Base-by-base conservation (phyloP, 2,888 invertebrate genomes). In the Digitonthophagus gazella region DNA sequence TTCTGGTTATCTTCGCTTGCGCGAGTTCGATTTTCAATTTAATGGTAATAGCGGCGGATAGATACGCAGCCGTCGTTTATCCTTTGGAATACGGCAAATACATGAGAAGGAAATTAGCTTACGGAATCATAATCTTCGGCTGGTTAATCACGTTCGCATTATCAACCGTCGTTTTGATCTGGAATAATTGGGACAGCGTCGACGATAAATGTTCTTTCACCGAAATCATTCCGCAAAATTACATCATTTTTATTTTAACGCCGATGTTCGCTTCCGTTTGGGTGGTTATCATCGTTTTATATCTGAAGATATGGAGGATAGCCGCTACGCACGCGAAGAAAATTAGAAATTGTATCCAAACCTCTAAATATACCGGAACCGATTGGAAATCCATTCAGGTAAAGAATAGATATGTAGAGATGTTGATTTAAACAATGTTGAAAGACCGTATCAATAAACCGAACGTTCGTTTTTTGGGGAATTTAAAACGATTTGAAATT, bases 361-460 rank as follows among this genome's bases (percentile, higher is more conserved):
- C 79, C 69, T 85, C 85, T 16, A 64, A 68, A 44, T 85, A 86
- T 71, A 86, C 88, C 70, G 66, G 79, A 58, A 78, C 78, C 65
- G 91, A 92, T 79, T 90, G 91, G 86, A 92, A 91, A 83, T 91
- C 91, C 72, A 88, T 92, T 72, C 92, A 92, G 88, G 92, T 91
- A 80, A 44, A n/a, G n/a, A n/a, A n/a, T n/a, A n/a, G n/a, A n/a
- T n/a, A n/a, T n/a, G n/a, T n/a, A n/a, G n/a, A n/a, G n/a, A n/a
- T n/a, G n/a, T n/a, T n/a, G n/a, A n/a, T n/a, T n/a, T n/a, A n/a
- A n/a, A n/a, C n/a, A n/a, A n/a, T n/a, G n/a, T n/a, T n/a, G n/a
- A n/a, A n/a, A n/a, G n/a, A n/a, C n/a, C n/a, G n/a, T n/a, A n/a
- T n/a, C n/a, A n/a, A n/a, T n/a, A n/a, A n/a, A n/a, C 6, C 22